Conservation (phyloP, 1,140 invertebrate species). For the Onthophagus taurus region DNA sequence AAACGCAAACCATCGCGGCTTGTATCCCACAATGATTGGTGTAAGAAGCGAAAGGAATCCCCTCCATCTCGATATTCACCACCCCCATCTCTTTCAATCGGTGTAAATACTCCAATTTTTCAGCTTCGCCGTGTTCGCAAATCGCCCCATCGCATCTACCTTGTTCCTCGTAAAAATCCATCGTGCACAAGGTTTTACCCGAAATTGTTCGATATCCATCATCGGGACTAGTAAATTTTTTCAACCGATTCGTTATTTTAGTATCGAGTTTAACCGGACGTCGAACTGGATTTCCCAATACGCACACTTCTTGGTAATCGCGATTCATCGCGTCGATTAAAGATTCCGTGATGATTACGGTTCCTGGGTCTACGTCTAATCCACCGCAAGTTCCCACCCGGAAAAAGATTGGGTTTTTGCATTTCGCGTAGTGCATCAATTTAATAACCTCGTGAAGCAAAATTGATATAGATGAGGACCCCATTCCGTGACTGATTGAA, state of each 20-base stretch:
- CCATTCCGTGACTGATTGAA: not conserved
- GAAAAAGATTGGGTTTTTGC: not conserved
- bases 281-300: not conserved
- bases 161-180: constrained; percentile 42
- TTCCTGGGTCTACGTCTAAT: not conserved
- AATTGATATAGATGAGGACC: not conserved
- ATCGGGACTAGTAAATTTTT: not conserved
- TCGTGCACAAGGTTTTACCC: not conserved
- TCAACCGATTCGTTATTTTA: not conserved
- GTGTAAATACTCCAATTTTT: constrained; percentile 79
- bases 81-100: constrained; percentile 66
- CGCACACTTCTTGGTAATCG: not conserved
- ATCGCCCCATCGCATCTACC: constrained; percentile 89
- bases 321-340: not conserved
- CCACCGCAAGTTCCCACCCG: not conserved
- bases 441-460: not conserved
- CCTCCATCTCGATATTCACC: not conserved
- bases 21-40: not conserved
- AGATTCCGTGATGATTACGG: not conserved
- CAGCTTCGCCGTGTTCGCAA: constrained; percentile 77
- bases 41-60: not conserved
- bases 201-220: not conserved
- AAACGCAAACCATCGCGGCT: not conserved
- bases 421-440: not conserved
- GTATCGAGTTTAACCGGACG: not conserved